Evolutionary conservation across 2,888 invertebrate genomes (phyloP).

Genomic region (Cremastobaeus sp.): DNA sequence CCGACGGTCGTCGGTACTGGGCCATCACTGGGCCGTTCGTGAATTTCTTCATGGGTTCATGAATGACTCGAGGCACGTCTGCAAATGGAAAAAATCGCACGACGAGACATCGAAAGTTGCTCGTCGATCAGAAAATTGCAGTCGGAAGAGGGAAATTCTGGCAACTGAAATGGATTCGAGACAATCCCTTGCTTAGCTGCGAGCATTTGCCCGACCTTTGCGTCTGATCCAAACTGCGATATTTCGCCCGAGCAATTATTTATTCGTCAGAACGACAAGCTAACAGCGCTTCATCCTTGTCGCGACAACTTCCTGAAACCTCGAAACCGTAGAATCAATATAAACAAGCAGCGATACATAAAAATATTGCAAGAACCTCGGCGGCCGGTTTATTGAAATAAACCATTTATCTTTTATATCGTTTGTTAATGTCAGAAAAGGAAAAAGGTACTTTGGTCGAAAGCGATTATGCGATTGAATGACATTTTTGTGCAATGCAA

Average conservation of each 20-base stretch:
- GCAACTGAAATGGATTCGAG: constrained; percentile 4
- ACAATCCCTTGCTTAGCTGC: constrained; percentile 7
- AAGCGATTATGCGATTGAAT: constrained; percentile 54
- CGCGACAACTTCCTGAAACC: constrained; percentile 23
- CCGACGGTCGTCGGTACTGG: too few species aligned
- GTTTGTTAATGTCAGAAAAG: constrained; percentile 54
- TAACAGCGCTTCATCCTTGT: constrained; percentile 17
- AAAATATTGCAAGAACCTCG: constrained; percentile 40
- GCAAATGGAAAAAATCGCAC: too few species aligned
- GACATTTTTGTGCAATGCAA: constrained; percentile 51
- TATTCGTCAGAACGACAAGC: constrained; percentile 15
- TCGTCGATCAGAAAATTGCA: not conserved
- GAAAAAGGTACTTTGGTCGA: constrained; percentile 34
- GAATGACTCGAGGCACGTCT: too few species aligned
- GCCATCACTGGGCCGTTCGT: too few species aligned
- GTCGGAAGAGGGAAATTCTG: not conserved
- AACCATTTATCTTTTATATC: constrained; percentile 54
- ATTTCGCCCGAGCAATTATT: constrained; percentile 26
- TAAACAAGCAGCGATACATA: constrained; percentile 36
- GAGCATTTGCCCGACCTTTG: constrained; percentile 9
- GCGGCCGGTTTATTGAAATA: constrained; percentile 40
- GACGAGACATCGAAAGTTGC: too few species aligned
- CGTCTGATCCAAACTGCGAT: constrained; percentile 9
- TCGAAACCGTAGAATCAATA: constrained; percentile 21
- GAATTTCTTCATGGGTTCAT: too few species aligned